phyloP scores from a whole-genome alignment of 2,113 vertebrate species.

The Abramis brama region DNA sequence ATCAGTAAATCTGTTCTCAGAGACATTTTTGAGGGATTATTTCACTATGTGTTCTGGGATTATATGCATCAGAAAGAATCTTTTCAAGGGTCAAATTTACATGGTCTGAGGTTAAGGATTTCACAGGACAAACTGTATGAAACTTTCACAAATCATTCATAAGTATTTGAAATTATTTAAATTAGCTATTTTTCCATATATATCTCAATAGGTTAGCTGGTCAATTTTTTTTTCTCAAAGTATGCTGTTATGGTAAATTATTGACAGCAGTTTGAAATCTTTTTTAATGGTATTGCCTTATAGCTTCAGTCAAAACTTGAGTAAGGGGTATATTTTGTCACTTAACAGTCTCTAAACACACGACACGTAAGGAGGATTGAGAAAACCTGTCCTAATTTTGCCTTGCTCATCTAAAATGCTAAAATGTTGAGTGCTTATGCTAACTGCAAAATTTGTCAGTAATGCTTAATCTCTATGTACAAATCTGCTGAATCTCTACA shows the following conservation, averaged over 20 bases:
- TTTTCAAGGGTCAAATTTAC: background rate
- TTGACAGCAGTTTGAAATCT: background rate
- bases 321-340: background rate
- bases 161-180: background rate
- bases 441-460: conserved; percentile 10
- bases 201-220: background rate
- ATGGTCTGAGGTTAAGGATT: background rate
- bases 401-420: conserved; percentile 8
- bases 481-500: conserved; percentile 39
- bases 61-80: background rate
- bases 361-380: background rate
- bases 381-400: conserved; percentile 15
- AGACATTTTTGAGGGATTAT: conserved; percentile 25
- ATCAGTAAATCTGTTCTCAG: conserved; percentile 32
- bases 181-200: background rate
- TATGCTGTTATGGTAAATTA: background rate
- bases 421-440: background rate
- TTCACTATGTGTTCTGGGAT: background rate
- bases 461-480: conserved; percentile 28
- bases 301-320: background rate
- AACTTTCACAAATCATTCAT: background rate
- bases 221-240: background rate
- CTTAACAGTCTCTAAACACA: background rate
- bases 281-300: background rate
- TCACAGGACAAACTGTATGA: background rate